Evolutionary conservation across 2,113 vertebrate species (phyloP).

Genomic region (Paracanthobrama guichenoti): DNA sequence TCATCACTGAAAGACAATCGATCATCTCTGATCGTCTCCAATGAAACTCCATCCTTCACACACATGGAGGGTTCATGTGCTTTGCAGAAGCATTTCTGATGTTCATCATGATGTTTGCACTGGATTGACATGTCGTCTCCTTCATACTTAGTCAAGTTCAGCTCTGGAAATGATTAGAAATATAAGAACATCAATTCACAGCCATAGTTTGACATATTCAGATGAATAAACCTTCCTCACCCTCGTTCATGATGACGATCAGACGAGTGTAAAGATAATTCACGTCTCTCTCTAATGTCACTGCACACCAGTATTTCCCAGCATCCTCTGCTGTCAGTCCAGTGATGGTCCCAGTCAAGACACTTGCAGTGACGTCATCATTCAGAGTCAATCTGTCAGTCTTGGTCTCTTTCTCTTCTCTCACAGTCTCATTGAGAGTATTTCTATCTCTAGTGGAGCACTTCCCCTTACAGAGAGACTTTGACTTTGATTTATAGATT

Average conservation of each 20-base stretch:
- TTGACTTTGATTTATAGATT: conserved; percentile 9
- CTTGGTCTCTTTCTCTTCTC: not conserved
- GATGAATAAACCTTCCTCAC: not conserved
- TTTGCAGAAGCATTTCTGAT: conserved; percentile 15
- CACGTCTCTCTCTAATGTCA: not conserved
- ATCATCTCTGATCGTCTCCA: not conserved
- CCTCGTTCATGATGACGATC: not conserved
- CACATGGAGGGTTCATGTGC: conserved; percentile 2
- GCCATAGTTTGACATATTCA: not conserved
- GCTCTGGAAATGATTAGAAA: not conserved
- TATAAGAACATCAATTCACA: not conserved
- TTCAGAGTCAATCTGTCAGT: conserved; percentile 9
- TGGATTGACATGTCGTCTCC: conserved; percentile 13
- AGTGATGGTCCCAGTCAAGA: conserved; percentile 40
- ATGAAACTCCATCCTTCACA: conserved; percentile 32
- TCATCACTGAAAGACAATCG: conserved; percentile 43
- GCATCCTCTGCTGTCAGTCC: conserved; percentile 41
- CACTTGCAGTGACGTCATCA: conserved; percentile 14
- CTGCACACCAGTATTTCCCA: conserved; percentile 47
- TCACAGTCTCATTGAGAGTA: not conserved
- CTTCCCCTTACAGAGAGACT: conserved; percentile 13
- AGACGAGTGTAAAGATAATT: not conserved
- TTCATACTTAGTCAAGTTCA: conserved; percentile 16
- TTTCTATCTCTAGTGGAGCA: not conserved
- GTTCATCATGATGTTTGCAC: conserved; percentile 17